Evolutionary conservation across 2,888 invertebrate genomes (phyloP), one percentile per base, ranked within the genome.

Genomic region (Thelaira solivaga): DNA sequence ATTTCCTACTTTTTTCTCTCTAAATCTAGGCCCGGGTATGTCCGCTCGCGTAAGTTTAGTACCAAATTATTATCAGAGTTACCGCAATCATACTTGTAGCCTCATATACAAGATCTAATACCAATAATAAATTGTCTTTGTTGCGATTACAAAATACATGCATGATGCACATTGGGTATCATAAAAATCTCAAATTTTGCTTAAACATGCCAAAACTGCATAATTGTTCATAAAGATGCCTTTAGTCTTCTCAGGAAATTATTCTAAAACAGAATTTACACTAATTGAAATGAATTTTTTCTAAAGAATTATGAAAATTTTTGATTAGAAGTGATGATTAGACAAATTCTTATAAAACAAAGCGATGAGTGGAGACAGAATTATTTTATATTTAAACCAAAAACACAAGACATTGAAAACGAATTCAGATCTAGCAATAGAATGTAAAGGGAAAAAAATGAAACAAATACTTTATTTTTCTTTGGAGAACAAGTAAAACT

Each of bases 241-340:
- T 8, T 10, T 20, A 7, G 11, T 45, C 18, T 64, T 39, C 10
- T 8, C n/a, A 26, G 7, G 57, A 72, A 64, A 24, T 49, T 41
- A n/a, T 13, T 11, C 20, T 41, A 13, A 2, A 39, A 10, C 20
- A 36, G 41, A 34, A 61, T 41, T 43, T n/a, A n/a, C n/a, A 43
- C 47, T 65, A 59, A 49, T 73, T 55, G 41, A 51, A 51, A 53
- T 57, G 31, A 18, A 43, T 36, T 65, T 57, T 59, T 72, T 74
- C 26, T 13, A 39, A 24, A 13, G 65, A 74, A 74, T 74, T 74
- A 67, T 67, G 47, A 67, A 59, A 24, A 61, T 61, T 64, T 34
- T 39, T 62, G 68, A 68, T 69, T 57, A 16, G 34, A 76, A 57
- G 11, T 76, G 69, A 43, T 69, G 75, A 76, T 64, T 57, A 69